Conservation (phyloP, 2,113 vertebrate genomes). For the Sakesphorus luctuosus region DNA sequence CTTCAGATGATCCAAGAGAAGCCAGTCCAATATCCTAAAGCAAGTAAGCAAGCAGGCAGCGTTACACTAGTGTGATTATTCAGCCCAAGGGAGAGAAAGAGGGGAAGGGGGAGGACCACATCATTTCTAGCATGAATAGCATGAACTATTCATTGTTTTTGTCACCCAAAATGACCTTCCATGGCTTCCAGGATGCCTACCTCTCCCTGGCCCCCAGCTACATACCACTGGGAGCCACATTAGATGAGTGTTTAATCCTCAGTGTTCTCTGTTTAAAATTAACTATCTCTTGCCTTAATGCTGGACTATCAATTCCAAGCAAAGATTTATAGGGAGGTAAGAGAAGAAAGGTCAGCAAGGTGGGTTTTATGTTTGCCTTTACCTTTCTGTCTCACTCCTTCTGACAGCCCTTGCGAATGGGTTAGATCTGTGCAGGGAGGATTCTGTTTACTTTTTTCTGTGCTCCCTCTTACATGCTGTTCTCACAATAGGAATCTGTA, state of each 20-base stretch:
- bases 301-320: neutral
- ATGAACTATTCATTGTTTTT: conserved; percentile 61
- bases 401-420: neutral
- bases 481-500: neutral
- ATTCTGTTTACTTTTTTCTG: neutral
- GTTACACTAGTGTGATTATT: conserved; percentile 52
- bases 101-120: conserved; percentile 23
- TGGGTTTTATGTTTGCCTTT: neutral
- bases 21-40: conserved; percentile 84
- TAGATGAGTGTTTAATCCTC: conserved; percentile 17
- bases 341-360: neutral
- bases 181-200: conserved; percentile 66
- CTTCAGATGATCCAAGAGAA: conserved; percentile 85
- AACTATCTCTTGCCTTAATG: conserved; percentile 14
- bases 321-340: neutral
- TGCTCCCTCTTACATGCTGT: neutral
- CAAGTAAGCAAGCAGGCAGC: conserved; percentile 26
- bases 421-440: neutral
- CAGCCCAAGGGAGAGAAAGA: conserved; percentile 60
- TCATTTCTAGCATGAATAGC: conserved; percentile 64
- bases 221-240: conserved; percentile 38
- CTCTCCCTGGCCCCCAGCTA: conserved; percentile 57
- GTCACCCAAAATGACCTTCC: conserved; percentile 63
- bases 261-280: conserved; percentile 4
- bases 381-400: neutral